These are phyloP conservation scores for Ciconia nigra DNA, from an alignment of 2,797 vertebrate species.

Conservation along the genomic window DNA sequence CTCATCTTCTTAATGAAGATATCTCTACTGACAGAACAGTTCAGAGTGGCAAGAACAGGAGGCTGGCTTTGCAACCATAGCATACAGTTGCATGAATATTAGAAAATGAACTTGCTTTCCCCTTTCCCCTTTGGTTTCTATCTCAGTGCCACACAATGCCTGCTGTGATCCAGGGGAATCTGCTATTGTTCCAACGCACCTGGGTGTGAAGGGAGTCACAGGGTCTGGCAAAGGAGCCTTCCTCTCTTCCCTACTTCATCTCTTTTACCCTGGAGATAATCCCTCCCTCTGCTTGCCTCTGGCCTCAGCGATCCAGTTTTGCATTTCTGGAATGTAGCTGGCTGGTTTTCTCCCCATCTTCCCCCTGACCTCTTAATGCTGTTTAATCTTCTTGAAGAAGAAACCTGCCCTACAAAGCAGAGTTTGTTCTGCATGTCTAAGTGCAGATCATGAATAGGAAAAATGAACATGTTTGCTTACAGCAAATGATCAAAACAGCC, in stretches of 20 bases:
- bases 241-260: background rate
- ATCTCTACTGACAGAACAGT: background rate
- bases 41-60: background rate
- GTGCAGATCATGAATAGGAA: background rate
- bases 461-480: background rate
- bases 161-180: conserved; percentile 13
- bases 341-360: conserved; percentile 20
- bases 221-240: conserved; percentile 35
- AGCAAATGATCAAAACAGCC: background rate
- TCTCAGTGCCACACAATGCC: conserved; percentile 21
- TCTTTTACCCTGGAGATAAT: conserved; percentile 34
- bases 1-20: background rate
- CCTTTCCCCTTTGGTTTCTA: conserved; percentile 58
- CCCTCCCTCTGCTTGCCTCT: conserved; percentile 29
- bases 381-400: conserved; percentile 54
- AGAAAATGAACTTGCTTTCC: conserved; percentile 51
- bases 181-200: conserved; percentile 40
- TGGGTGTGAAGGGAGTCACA: conserved; percentile 58
- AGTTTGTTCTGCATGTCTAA: background rate
- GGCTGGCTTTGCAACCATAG: background rate
- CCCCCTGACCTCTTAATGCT: conserved; percentile 53
- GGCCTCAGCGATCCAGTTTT: background rate
- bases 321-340: conserved; percentile 51
- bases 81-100: background rate
- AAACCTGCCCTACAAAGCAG: background rate